Base-by-base conservation (phyloP, 2,888 invertebrate species). In the Drosophila ezoana region DNA sequence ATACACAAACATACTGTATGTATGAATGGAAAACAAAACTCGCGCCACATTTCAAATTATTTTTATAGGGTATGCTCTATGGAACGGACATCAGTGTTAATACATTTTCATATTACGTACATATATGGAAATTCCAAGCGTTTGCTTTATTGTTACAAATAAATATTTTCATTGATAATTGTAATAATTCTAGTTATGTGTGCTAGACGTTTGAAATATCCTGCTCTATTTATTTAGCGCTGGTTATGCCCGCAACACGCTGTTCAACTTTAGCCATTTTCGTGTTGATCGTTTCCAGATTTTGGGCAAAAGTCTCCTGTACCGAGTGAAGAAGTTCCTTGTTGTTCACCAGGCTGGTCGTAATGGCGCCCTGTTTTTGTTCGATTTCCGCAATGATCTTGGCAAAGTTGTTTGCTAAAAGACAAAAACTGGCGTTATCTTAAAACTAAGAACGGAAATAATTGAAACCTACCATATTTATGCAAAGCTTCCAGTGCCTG, bases 401-500 rank as follows among this genome's bases (percentile, higher is more conserved):
- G 53, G 95, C 95, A 90, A 98, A 97, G 91, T 97, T 96, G 77
- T 96, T 95, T 64, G 98, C 98, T 98, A 92, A n/a, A 93, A 47
- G 67, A 63, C 28, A 59, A 49, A 10, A 16, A 8, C 4, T 3
- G 1, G 0, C 18, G 23, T 47, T 18, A 18, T 8, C 5, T 9
- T 20, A 6, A 6, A 5, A 4, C 3, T 11, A n/a, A 35, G 8
- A 33, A 18, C 10, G 4, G 6, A 18, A 18, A 3, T 4, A 6
- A 5, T 10, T 18, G 20, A 33, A 3, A 10, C 54, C 91, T 92
- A 97, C 98, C 98, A 95, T 98, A 97, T 91, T 96, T 96, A 90
- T 99, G 98, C 6, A 99, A 93, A 3, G 95, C 95, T 92, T 97
- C 97, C 4, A 99, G 93, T 1, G 98, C 96, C 81, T 96, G 95